Base-by-base conservation (phyloP, 37 sponge, comb jelly and placozoan species). In the Spongia lamella region DNA sequence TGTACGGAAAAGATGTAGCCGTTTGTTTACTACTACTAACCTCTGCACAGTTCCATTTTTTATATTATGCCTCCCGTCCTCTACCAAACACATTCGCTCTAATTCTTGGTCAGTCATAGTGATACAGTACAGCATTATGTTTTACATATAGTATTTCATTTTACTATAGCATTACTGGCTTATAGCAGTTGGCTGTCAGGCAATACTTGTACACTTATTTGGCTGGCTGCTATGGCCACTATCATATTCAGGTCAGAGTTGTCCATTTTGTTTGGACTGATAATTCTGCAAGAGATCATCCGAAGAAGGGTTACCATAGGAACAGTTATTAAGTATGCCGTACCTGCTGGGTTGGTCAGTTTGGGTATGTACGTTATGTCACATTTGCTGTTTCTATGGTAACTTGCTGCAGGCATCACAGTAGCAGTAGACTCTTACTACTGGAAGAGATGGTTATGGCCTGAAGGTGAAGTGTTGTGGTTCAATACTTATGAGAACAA, bases 11-110 rank as follows among this genome's bases (percentile, higher is more conserved):
- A 4, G 17, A 53, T 0, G 83, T 86, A 24, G 81, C 84, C 20
- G 49, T 26, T 51, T 83, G 74, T 38, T 38, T 82, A 38, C 37
- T 76, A 29, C 35, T 89, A 50, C 63, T 95, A 63, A 95, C 96
- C 31, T 53, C 57, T 36, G 74, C 72, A 36, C 99, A 98, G 87
- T 98, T 98, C 63, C 99, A 98, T 82, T 89, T 95, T 49, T 80
- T 98, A 35, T 98, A 92, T 86, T 98, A 98, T 74, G 82, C 86
- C 30, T 86, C 90, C 27, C 87, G 99, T 53, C 94, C 99, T 31
- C 89, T 98, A 1, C 99, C 99, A 20, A 98, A 98, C 79, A 88
- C 92, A 20, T 98, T 98, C 66, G 96, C 96, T 1, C 82, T 98
- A n/a, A 53, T 82, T 20, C 71, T 95, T 26, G 86, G 90, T 92